Evolutionary conservation across 2,113 vertebrate species (phyloP).

Genomic region (Siphamia tubifer): DNA sequence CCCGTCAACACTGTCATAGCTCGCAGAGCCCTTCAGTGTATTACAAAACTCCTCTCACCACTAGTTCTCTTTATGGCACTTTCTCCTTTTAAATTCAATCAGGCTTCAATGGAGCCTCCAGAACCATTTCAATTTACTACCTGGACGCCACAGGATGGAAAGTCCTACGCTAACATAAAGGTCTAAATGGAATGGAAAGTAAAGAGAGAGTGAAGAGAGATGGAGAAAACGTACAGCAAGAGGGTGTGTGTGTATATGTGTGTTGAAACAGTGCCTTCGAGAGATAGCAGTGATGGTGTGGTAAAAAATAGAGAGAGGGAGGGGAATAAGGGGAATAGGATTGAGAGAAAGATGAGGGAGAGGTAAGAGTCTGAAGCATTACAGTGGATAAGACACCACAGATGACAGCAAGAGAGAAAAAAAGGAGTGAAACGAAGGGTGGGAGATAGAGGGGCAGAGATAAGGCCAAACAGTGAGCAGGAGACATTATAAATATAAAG

Average conservation of each 20-base stretch:
- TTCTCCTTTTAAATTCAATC: slow-evolving; percentile 75
- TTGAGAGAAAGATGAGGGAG: slow-evolving; percentile 39
- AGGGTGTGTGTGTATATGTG: background rate
- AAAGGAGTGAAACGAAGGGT: slow-evolving; percentile 24
- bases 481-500: slow-evolving; percentile 43
- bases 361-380: slow-evolving; percentile 47
- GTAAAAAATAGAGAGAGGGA: slow-evolving; percentile 59
- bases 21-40: slow-evolving; percentile 56
- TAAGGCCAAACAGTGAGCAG: slow-evolving; percentile 28
- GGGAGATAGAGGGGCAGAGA: slow-evolving; percentile 21
- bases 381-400: slow-evolving; percentile 35
- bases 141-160: slow-evolving; percentile 62
- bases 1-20: slow-evolving; percentile 54
- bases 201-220: slow-evolving; percentile 18
- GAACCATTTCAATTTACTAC: slow-evolving; percentile 74
- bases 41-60: slow-evolving; percentile 65
- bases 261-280: slow-evolving; percentile 41
- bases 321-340: slow-evolving; percentile 34
- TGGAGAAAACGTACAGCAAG: slow-evolving; percentile 32
- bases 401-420: slow-evolving; percentile 22
- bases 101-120: slow-evolving; percentile 60
- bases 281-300: slow-evolving; percentile 56
- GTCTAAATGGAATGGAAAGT: slow-evolving; percentile 53
- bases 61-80: slow-evolving; percentile 67
- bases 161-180: slow-evolving; percentile 60